These are phyloP conservation scores for Nesometra sesokonis DNA, from an alignment of 35 echinoderm and acorn worm genomes.

Conservation along the genomic window DNA sequence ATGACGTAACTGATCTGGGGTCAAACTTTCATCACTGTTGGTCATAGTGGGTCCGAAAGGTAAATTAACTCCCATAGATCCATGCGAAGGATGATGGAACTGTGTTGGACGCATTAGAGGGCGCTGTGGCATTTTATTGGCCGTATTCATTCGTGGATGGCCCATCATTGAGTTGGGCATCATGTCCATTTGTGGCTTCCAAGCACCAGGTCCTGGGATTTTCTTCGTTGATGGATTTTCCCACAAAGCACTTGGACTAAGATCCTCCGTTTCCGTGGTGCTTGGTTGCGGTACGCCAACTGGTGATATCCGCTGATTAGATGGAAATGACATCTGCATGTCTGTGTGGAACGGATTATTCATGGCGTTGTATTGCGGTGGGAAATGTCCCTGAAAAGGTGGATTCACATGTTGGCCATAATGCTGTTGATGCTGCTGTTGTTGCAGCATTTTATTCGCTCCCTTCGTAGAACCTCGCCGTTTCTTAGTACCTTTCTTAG, in stretches of 20 bases:
- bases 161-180: slow-evolving; percentile 62
- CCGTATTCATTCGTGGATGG: neutral
- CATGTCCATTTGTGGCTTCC: slow-evolving; percentile 37
- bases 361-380: neutral
- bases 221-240: slow-evolving; percentile 80
- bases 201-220: neutral
- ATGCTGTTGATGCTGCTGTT: neutral
- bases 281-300: slow-evolving; percentile 9
- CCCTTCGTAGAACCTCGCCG: neutral
- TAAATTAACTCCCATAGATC: slow-evolving; percentile 16
- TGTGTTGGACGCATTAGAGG: slow-evolving; percentile 54
- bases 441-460: neutral
- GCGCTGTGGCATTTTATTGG: neutral
- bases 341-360: neutral
- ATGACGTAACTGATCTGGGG: slow-evolving; percentile 88
- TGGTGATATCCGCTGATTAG: neutral
- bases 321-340: neutral
- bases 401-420: neutral
- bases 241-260: slow-evolving; percentile 97
- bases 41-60: neutral
- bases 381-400: neutral
- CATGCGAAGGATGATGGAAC: slow-evolving; percentile 16
- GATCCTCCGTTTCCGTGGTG: slow-evolving; percentile 87
- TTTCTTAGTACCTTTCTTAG: neutral
- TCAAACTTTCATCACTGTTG: slow-evolving; percentile 40